Conservation (phyloP, 2,797 vertebrate genomes). For the Neoniphon sammara region DNA sequence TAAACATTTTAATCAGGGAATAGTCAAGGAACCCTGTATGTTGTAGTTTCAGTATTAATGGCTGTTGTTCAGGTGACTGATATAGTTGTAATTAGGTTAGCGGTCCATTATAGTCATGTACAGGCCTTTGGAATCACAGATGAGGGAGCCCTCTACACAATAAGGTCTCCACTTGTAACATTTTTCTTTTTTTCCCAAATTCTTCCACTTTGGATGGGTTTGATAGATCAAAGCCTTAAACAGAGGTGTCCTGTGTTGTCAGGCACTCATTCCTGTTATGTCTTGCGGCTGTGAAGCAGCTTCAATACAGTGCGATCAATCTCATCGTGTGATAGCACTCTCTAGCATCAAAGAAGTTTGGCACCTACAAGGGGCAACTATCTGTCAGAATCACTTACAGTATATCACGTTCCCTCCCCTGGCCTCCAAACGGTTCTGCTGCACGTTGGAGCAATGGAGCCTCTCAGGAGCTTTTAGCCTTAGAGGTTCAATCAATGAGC, state of each 20-base stretch:
- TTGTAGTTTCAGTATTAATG: neutral
- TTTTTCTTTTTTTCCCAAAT: slow-evolving; percentile 24
- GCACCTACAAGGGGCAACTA: slow-evolving; percentile 34
- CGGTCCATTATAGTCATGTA: neutral
- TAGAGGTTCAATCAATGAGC: slow-evolving; percentile 73
- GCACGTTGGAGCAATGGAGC: slow-evolving; percentile 50
- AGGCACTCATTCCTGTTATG: slow-evolving; percentile 25
- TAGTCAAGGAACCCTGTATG: no score
- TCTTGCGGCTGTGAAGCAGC: slow-evolving; percentile 10
- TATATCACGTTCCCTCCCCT: slow-evolving; percentile 32
- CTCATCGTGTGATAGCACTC: slow-evolving; percentile 42
- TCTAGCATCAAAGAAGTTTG: slow-evolving; percentile 56
- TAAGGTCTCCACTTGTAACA: neutral
- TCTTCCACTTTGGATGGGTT: slow-evolving; percentile 15
- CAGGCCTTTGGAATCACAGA: neutral
- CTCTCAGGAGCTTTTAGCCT: slow-evolving; percentile 66
- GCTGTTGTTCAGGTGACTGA: slow-evolving; percentile 4
- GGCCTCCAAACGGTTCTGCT: slow-evolving; percentile 36
- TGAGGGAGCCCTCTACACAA: slow-evolving; percentile 6
- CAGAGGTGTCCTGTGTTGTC: slow-evolving; percentile 25
- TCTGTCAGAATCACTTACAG: slow-evolving; percentile 61
- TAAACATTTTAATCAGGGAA: no score
- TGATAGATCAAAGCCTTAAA: slow-evolving; percentile 41
- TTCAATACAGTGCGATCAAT: slow-evolving; percentile 41
- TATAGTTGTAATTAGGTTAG: neutral